Conservation (phyloP, 92 coral and sea anemone genomes). For the Siderastrea siderea region DNA sequence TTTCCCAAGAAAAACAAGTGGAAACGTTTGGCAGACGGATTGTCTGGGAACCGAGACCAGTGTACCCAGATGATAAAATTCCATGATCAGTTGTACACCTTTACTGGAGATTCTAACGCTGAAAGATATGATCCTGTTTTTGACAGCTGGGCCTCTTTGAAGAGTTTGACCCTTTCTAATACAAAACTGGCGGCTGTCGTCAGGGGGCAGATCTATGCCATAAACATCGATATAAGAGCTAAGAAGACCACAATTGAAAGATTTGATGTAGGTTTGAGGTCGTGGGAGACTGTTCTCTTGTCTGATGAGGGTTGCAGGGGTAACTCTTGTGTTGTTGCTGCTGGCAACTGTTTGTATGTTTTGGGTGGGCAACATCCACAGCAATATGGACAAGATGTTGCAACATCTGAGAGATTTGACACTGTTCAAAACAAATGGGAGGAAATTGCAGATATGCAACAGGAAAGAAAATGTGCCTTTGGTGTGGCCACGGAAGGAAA, state of each 20-base stretch:
- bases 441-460: not conserved
- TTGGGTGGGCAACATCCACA: not conserved
- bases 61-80: not conserved
- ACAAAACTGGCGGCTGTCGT: not conserved
- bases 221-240: too few species aligned
- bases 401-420: not conserved
- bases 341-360: constrained; percentile 17
- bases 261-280: not conserved
- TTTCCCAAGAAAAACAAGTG: constrained; percentile 6
- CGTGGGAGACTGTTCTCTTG: too few species aligned
- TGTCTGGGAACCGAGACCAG: not conserved
- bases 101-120: not conserved
- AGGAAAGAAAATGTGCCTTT: not conserved
- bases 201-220: too few species aligned
- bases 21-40: not conserved
- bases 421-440: not conserved
- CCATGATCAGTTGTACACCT: constrained; percentile 11
- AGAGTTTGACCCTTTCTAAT: too few species aligned
- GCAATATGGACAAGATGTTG: not conserved
- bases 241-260: not conserved
- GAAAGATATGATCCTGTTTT: not conserved
- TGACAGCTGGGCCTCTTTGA: not conserved
- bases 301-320: too few species aligned
- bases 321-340: constrained; percentile 16
- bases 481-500: not conserved